These are phyloP conservation scores for Tolmerus cingulatus DNA, from an alignment of 2,888 invertebrate genomes.

Conservation along the genomic window DNA sequence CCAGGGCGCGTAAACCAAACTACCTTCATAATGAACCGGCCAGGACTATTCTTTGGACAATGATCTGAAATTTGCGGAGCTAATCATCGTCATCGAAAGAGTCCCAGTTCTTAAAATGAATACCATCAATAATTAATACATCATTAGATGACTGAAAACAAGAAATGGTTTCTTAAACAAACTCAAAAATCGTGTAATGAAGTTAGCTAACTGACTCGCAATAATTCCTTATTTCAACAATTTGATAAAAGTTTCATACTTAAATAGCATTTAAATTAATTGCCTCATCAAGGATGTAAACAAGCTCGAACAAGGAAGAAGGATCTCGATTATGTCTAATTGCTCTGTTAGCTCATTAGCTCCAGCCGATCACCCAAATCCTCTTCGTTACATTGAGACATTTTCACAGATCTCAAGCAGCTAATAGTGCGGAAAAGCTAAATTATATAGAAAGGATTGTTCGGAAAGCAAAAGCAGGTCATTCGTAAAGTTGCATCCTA, in stretches of 20 bases:
- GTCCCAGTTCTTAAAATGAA: too few relatives aligned
- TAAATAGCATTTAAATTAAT: neutral
- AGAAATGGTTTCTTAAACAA: too few relatives aligned
- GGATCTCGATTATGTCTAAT: neutral
- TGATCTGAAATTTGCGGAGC: too few relatives aligned
- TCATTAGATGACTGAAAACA: too few relatives aligned
- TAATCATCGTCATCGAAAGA: too few relatives aligned
- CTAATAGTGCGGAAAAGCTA: constrained; percentile 11
- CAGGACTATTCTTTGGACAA: too few relatives aligned
- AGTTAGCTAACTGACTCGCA: neutral
- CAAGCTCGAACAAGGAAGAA: neutral
- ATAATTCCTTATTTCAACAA: neutral
- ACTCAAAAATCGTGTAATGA: too few relatives aligned
- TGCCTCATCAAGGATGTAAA: neutral
- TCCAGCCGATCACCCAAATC: neutral
- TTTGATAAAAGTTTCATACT: neutral
- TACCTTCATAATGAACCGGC: too few relatives aligned
- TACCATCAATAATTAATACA: too few relatives aligned
- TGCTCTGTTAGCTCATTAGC: neutral
- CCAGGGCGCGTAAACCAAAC: too few relatives aligned
- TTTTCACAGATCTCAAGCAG: neutral
- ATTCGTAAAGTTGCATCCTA: neutral
- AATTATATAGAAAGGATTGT: neutral
- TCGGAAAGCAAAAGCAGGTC: neutral
- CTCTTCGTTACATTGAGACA: neutral